Evolutionary conservation across 1,140 invertebrate species (phyloP), one percentile per base, ranked within the genome.

Genomic region (Caerostris extrusa): DNA sequence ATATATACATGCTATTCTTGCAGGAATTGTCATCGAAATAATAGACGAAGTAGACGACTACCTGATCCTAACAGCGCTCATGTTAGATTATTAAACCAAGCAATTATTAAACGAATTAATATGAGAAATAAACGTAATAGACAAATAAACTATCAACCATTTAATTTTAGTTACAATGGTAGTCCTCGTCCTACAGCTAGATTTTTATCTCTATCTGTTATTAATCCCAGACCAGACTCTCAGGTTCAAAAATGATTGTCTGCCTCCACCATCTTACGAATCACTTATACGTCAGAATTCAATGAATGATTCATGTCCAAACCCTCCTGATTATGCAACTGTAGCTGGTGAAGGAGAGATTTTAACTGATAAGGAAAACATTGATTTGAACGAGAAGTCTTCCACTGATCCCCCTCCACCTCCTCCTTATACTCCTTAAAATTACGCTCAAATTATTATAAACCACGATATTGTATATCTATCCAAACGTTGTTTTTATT

Each of bases 291-390:
- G 34, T 3, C 55, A 83, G n/a, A 83, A 8, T 7, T 6, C 4
- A 5, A 34, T 53, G n/a, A 77, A 77, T 77, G n/a, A 19, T 77
- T 14, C 71, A 53, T 17, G 57, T 83, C 12, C 3, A 6, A 56
- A 83, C 10, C 82, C 82, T 19, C 82, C 82, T 58, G 82, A 14
- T 19, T 83, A 83, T 83, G n/a, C 82, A 7, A 58, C 82, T 83
- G 55, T 83, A 19, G 71, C 53, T 77, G 19, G 53, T 83, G 14
- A 56, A 19, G 82, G 57, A 14, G 82, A 83, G 5, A 34, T n/a
- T 58, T n/a, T 7, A 17, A 56, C 55, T 56, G 7, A 53, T 83
- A 19, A 83, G 57, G 82, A 56, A n/a, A 56, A 57, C 10, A 56
- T 57, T n/a, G 82, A 5, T 34, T 57, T 57, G 7, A 10, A 12